Percentiles rank a stretch among this genome's conserved stretches.
Evolutionary conservation across 1,140 invertebrate genomes (phyloP).

Genomic region (Elymnias hypermnestra): DNA sequence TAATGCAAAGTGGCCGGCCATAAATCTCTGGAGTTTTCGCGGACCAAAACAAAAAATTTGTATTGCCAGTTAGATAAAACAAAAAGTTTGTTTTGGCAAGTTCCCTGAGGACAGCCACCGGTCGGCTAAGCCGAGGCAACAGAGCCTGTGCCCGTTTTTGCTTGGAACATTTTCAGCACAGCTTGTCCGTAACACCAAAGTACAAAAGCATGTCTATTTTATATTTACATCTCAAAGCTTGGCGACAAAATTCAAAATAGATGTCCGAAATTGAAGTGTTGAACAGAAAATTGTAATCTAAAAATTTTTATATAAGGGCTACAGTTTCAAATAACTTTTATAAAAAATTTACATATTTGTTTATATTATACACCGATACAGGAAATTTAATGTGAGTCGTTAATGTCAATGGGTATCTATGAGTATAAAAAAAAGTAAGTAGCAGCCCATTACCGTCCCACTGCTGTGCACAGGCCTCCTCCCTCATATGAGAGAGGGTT

Average conservation of each 20-base stretch:
- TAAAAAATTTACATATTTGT: too few species aligned
- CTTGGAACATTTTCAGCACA: constrained; percentile 33
- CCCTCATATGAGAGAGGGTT: too few species aligned
- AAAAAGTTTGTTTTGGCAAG: constrained; percentile 64
- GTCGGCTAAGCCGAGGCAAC: constrained; percentile 19
- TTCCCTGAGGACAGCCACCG: constrained; percentile 37
- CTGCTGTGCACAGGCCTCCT: too few species aligned
- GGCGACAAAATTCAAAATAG: constrained; percentile 17
- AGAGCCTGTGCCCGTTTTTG: constrained; percentile 29
- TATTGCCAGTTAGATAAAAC: constrained; percentile 67
- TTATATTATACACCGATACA: too few species aligned
- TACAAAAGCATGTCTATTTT: constrained; percentile 21
- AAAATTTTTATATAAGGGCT: too few species aligned
- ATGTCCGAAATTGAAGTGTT: too few species aligned
- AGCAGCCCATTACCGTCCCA: too few species aligned
- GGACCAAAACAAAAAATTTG: constrained; percentile 68
- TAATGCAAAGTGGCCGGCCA: constrained; percentile 63
- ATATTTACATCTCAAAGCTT: constrained; percentile 3
- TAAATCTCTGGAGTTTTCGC: constrained; percentile 58
- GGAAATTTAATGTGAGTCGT: too few species aligned
- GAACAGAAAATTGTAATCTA: too few species aligned
- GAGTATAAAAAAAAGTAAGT: too few species aligned
- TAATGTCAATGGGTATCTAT: too few species aligned
- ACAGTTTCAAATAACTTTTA: too few species aligned
- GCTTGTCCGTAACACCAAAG: constrained; percentile 13